Evolutionary conservation across 92 coral and sea anemone genomes (phyloP).

Genomic region (Paragorgia papillata): DNA sequence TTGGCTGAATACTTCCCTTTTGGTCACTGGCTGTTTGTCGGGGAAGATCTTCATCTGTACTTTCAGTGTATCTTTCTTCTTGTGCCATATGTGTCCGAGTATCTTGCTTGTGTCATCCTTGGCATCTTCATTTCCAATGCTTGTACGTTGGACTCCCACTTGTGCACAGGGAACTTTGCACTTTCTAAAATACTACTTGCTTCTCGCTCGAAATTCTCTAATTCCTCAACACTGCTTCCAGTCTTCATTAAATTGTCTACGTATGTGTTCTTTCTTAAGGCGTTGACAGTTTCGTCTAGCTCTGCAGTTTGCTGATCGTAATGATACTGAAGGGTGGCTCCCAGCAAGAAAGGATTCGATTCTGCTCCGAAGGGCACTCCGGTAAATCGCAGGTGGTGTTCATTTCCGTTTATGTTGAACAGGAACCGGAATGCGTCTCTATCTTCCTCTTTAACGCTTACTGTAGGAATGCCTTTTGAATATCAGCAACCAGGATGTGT

Average conservation of each 20-base stretch:
- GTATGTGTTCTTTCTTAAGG: slow-evolving; percentile 51
- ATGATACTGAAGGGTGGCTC: slow-evolving; percentile 39
- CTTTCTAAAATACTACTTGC: slow-evolving; percentile 19
- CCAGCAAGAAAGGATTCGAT: slow-evolving; percentile 41
- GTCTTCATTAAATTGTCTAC: slow-evolving; percentile 57
- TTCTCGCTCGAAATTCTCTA: slow-evolving; percentile 16
- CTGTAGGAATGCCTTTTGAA: slow-evolving; percentile 59
- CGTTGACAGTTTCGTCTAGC: not conserved
- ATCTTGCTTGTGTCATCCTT: slow-evolving; percentile 39
- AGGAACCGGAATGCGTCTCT: slow-evolving; percentile 53
- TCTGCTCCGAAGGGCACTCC: slow-evolving; percentile 56
- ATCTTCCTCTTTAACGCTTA: slow-evolving; percentile 42
- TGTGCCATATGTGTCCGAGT: slow-evolving; percentile 35
- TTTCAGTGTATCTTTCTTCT: slow-evolving; percentile 23
- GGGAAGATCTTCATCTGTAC: not conserved
- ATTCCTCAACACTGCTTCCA: slow-evolving; percentile 7
- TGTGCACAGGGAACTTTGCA: slow-evolving; percentile 43
- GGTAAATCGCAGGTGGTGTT: slow-evolving; percentile 49
- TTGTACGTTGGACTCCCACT: slow-evolving; percentile 44
- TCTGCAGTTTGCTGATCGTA: slow-evolving; percentile 18
- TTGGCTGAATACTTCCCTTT: slow-evolving; percentile 2
- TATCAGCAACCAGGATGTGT: slow-evolving; percentile 45
- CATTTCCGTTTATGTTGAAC: slow-evolving; percentile 47
- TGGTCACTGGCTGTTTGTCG: slow-evolving; percentile 13
- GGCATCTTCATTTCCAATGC: slow-evolving; percentile 9